Base-by-base conservation (phyloP, 2,113 vertebrate species). In the Podocnemis expansa region DNA sequence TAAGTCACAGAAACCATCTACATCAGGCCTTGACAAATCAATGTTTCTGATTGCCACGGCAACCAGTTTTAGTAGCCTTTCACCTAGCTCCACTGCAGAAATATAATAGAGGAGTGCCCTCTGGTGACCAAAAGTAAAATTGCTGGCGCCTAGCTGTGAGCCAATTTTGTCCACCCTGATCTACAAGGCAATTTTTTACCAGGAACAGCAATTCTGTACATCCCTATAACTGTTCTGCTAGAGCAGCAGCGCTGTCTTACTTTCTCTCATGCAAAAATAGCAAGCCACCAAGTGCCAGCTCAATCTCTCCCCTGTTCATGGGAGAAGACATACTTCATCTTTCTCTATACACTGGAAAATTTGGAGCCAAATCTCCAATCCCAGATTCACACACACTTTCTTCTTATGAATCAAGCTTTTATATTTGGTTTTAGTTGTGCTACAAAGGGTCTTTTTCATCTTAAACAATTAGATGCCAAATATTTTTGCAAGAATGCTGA, bases 341-440 rank as follows among this genome's bases (percentile, higher is more conserved):
- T 91, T 86, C 17, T 38, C 67, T 90, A 13, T 67, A 75, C 1
- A 27, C 86, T 93, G 1, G 0, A 81, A 96, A 93, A 85, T 70
- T 27, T 86, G 78, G 67, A 90, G 78, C 79, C 89, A 88, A 97
- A 91, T 55, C 78, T n/a, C 73, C 93, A 91, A 94, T 67, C 90
- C 90, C 41, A 94, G 78, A 94, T 90, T 93, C 93, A 85, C 91
- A 91, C 83, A 86, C 89, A 80, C 21, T 31, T 0, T 1, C 51
- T 87, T 95, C 79, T 11, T 92, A 96, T 96, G 96, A 97, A 97
- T 96, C 7, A 2, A 67, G 81, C 90, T 94, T 96, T 96, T 94
- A 94, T 96, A 91, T 67, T 87, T 93, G 80, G 60, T 80, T 84
- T 93, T 86, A 78, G 89, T 85, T 91, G 92, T 73, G 84, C 82